Evolutionary conservation across 64 coral and sea anemone genomes (phyloP).

Genomic region (Actinia equina): DNA sequence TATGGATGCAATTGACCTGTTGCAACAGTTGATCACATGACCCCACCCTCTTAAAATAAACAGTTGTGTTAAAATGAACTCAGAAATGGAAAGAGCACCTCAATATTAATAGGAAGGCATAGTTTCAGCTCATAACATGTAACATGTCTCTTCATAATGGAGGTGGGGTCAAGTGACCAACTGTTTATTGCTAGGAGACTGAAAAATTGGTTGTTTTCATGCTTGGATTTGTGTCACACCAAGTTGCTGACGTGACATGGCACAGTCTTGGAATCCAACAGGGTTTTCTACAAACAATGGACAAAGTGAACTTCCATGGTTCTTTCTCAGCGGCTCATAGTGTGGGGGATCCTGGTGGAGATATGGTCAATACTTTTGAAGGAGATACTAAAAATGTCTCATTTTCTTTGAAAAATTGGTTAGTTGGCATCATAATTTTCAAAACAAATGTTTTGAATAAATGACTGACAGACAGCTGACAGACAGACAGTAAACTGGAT

Average conservation of each 20-base stretch:
- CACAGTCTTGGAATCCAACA: conserved; percentile 93
- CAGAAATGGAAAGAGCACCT: too few species aligned
- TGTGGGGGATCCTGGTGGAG: conserved; percentile 83
- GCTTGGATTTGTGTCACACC: conserved; percentile 94
- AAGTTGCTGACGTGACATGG: conserved; percentile 96
- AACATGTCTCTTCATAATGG: too few species aligned
- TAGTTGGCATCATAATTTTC: background rate
- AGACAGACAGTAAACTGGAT: too few species aligned
- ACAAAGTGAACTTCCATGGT: conserved; percentile 93
- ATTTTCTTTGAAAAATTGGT: conserved; percentile 59
- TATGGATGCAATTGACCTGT: too few species aligned
- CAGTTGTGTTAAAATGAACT: too few species aligned
- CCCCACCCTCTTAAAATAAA: too few species aligned
- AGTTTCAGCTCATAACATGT: too few species aligned
- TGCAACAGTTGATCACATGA: too few species aligned
- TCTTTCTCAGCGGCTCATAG: conserved; percentile 80
- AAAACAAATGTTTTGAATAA: too few species aligned
- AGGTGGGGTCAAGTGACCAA: too few species aligned
- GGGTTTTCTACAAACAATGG: conserved; percentile 91
- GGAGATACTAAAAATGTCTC: conserved; percentile 72
- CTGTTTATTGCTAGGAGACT: conserved; percentile 53
- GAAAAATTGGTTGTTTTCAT: conserved; percentile 93
- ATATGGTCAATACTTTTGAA: conserved; percentile 90
- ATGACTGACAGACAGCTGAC: too few species aligned
- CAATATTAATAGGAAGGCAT: too few species aligned